These are phyloP conservation scores for Platyscapa corneri DNA, from an alignment of 1,140 invertebrate genomes.

Conservation along the genomic window DNA sequence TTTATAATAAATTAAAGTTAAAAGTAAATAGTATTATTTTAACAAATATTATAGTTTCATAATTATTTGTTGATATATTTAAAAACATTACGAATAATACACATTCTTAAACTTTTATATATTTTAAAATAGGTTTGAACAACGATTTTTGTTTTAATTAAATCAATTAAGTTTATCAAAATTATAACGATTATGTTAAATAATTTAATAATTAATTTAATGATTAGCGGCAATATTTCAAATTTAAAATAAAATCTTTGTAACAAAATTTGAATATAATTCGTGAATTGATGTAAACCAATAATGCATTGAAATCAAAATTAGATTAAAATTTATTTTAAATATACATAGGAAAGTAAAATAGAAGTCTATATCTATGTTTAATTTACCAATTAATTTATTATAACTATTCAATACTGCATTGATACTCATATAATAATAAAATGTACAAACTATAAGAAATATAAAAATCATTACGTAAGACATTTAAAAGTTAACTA, in stretches of 20 bases:
- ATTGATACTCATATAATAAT: too few species aligned
- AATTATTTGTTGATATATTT: too few species aligned
- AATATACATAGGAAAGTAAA: not conserved
- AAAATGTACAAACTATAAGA: not conserved
- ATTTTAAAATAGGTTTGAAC: too few species aligned
- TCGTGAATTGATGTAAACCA: not conserved
- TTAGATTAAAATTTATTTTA: not conserved
- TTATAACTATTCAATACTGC: not conserved
- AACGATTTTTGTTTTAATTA: too few species aligned
- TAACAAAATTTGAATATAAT: not conserved
- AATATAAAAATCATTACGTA: slow-evolving; percentile 21
- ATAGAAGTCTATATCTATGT: not conserved
- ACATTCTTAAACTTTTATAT: too few species aligned
- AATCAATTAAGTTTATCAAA: too few species aligned
- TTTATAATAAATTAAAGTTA: too few species aligned
- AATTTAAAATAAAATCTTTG: not conserved
- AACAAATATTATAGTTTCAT: too few species aligned
- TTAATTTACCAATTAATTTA: not conserved
- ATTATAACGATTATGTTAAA: too few species aligned
- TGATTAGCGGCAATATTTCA: not conserved
- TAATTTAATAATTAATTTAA: too few species aligned
- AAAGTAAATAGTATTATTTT: too few species aligned
- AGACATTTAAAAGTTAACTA: not conserved
- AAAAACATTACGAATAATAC: too few species aligned
- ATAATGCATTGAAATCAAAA: not conserved